Percentiles rank a stretch among this genome's conserved stretches.
Conservation (phyloP, 2,797 vertebrate genomes). For the Halcyon smyrnensis region DNA sequence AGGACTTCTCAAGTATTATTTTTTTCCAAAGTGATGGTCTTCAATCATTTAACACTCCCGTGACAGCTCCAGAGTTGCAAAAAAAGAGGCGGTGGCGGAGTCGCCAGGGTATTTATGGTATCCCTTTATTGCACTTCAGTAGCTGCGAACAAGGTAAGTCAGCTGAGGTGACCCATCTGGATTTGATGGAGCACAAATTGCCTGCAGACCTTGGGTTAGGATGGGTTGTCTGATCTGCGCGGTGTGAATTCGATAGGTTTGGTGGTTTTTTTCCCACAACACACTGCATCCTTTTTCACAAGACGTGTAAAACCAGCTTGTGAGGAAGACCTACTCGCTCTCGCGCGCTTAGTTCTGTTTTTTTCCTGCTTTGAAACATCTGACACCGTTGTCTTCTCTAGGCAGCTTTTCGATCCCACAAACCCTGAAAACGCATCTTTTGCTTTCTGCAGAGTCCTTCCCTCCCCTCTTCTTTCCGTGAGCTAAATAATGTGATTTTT, state of each 20-base stretch:
- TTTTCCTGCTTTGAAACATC: background rate
- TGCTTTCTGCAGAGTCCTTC: background rate
- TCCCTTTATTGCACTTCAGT: background rate
- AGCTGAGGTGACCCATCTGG: background rate
- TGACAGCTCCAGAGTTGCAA: background rate
- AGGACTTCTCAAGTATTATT: background rate
- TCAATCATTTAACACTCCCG: background rate
- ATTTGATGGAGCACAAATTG: background rate
- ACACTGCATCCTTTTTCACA: background rate
- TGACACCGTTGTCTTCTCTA: background rate
- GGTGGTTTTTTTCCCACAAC: background rate
- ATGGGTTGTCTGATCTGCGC: background rate
- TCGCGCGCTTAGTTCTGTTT: fast-evolving
- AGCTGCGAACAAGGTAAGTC: background rate
- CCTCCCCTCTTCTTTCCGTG: fast-evolving
- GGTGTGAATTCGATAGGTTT: background rate
- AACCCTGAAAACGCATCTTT: background rate
- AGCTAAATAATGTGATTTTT: background rate
- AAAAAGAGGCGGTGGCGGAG: background rate
- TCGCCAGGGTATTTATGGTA: background rate
- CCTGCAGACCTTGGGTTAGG: background rate
- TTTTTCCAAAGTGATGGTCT: background rate
- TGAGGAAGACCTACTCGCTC: fast-evolving
- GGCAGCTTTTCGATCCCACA: fast-evolving
- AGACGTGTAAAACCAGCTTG: background rate